A percentile compares a stretch with the other conserved stretches of the same genome.
phyloP scores from a whole-genome alignment of 2,797 vertebrate genomes.

The Bucorvus abyssinicus region DNA sequence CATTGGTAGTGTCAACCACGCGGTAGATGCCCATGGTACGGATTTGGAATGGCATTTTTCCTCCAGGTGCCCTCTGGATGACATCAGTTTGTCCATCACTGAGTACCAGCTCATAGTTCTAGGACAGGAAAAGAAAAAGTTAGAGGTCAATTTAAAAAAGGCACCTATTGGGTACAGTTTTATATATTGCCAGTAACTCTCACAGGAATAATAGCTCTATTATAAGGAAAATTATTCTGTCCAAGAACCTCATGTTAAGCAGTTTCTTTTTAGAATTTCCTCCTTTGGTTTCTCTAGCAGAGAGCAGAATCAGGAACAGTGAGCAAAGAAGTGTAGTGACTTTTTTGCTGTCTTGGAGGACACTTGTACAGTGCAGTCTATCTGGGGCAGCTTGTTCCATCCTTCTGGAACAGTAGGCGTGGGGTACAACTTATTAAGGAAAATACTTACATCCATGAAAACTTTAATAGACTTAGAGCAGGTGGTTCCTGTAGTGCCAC shows the following conservation, averaged over 20 bases:
- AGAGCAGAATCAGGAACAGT: background rate
- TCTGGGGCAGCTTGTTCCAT: background rate
- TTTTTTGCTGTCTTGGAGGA: background rate
- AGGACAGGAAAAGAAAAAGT: background rate
- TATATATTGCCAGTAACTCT: background rate
- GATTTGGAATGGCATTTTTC: constrained; percentile 74
- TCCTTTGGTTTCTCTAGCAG: background rate
- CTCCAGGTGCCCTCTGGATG: constrained; percentile 69
- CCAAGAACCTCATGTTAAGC: background rate
- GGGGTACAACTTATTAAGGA: background rate
- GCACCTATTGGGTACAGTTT: background rate
- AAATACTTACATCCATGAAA: constrained; percentile 80
- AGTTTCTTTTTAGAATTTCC: background rate
- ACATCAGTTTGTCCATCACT: constrained; percentile 80
- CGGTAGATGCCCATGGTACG: constrained; percentile 86
- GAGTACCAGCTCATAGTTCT: constrained; percentile 86
- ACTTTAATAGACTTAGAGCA: constrained; percentile 93
- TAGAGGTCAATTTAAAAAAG: background rate
- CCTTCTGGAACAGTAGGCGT: background rate
- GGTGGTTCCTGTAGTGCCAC: constrained; percentile 88
- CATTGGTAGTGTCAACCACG: constrained; percentile 79
- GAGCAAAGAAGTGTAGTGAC: background rate
- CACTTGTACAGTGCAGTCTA: background rate
- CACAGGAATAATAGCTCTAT: background rate
- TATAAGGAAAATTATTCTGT: background rate